Conservation (phyloP, 2,113 vertebrate species). For the Podarcis cretensis region DNA sequence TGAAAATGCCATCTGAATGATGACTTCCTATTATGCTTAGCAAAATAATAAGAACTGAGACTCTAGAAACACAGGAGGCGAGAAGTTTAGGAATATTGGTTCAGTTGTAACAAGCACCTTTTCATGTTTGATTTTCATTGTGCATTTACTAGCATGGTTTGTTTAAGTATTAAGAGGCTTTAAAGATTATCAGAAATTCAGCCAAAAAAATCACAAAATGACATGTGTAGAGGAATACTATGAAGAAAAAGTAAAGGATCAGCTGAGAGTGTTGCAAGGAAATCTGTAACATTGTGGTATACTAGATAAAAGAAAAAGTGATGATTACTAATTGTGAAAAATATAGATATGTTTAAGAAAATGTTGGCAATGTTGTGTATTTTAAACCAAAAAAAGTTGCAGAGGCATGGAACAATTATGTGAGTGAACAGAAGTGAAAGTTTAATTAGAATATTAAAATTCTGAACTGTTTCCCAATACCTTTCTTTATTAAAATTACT, state of each 20-base stretch:
- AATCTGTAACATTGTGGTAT: neutral
- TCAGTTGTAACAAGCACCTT: neutral
- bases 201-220: neutral
- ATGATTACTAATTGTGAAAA: neutral
- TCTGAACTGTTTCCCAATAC: neutral
- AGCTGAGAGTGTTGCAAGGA: neutral
- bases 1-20: neutral
- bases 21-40: neutral
- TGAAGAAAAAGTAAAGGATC: neutral
- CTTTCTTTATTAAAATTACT: neutral
- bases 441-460: neutral
- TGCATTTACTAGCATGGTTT: neutral
- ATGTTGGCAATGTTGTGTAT: neutral
- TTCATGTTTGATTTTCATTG: neutral
- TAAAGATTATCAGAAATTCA: too few relatives aligned
- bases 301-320: neutral
- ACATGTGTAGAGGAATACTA: too few relatives aligned
- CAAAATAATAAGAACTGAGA: neutral
- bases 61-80: neutral
- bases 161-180: neutral
- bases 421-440: neutral
- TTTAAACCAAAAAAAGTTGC: neutral
- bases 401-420: neutral
- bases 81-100: neutral
- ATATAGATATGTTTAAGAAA: neutral